Percentiles rank a stretch among this genome's conserved stretches.
phyloP scores from a whole-genome alignment of 37 sponge, comb jelly and placozoan genomes.

The Aplysina aerophoba region DNA sequence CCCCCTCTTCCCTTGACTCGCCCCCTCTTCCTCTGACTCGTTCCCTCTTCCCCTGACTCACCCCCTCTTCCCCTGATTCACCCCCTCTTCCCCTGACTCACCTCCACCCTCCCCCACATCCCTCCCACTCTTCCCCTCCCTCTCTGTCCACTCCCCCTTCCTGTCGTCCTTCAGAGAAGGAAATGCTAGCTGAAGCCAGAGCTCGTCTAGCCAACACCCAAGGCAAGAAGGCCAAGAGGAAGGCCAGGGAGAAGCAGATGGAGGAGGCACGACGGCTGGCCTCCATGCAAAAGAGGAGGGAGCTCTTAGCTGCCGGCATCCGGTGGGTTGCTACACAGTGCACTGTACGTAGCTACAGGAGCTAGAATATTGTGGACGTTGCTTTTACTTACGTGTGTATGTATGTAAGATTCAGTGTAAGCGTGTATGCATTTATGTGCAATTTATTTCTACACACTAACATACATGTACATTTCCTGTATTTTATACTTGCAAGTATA shows the following conservation, averaged over 20 bases:
- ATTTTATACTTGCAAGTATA: no score
- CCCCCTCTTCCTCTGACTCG: no score
- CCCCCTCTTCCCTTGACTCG: no score
- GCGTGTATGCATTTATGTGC: no score
- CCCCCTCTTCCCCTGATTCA: not conserved
- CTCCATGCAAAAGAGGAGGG: conserved; percentile 93
- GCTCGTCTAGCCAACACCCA: conserved; percentile 99
- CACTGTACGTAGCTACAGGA: not conserved
- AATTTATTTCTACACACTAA: no score
- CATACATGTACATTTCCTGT: no score
- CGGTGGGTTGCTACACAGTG: conserved; percentile 45
- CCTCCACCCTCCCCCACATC: no score
- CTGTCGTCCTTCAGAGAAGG: conserved; percentile 78
- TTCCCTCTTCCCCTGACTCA: not conserved
- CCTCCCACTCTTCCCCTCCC: not conserved
- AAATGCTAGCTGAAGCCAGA: conserved; percentile 98
- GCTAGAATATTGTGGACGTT: not conserved
- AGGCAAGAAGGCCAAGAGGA: conserved; percentile 99
- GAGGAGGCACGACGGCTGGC: conserved; percentile 98
- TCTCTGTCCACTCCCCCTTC: not conserved
- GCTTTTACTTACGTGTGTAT: conserved; percentile 18
- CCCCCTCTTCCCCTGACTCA: not conserved
- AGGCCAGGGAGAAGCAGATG: conserved; percentile 99
- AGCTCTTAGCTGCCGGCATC: conserved; percentile 95
- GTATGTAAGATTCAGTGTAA: conserved; percentile 1